phyloP scores from a whole-genome alignment of 2,797 vertebrate species.

The Cheirogaleus major region DNA sequence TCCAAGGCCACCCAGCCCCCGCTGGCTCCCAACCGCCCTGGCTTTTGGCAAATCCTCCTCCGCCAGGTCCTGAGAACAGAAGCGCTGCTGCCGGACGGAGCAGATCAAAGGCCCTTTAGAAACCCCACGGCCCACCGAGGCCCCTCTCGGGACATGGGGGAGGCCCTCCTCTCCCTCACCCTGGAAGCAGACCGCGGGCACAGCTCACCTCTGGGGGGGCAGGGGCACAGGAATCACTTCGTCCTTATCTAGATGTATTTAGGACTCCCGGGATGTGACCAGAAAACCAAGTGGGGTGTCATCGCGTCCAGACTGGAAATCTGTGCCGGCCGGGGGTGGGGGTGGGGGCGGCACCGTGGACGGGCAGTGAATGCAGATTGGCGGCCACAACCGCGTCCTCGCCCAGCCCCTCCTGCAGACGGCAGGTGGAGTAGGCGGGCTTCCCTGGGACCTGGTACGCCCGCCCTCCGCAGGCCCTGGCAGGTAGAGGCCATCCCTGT shows the following conservation, averaged over 20 bases:
- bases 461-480: fast-evolving
- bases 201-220: background rate
- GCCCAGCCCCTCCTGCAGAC: background rate
- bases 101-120: slow-evolving; percentile 55
- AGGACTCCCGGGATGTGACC: slow-evolving; percentile 76
- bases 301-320: slow-evolving; percentile 65
- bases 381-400: background rate
- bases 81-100: background rate
- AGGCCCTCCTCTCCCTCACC: background rate
- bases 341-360: background rate
- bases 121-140: slow-evolving; percentile 41
- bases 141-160: background rate
- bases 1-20: slow-evolving; percentile 74
- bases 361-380: slow-evolving; percentile 66
- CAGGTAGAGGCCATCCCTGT: background rate
- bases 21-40: slow-evolving; percentile 71
- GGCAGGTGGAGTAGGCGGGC: slow-evolving; percentile 28
- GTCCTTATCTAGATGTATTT: slow-evolving; percentile 77
- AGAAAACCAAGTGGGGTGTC: slow-evolving; percentile 57
- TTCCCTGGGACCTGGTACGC: background rate
- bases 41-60: slow-evolving; percentile 69
- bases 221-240: background rate
- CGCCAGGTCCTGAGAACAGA: slow-evolving; percentile 72
- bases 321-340: slow-evolving; percentile 63
- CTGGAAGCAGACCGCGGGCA: background rate